A percentile compares a stretch with the other conserved stretches of the same genome.
Conservation (phyloP, 2,797 vertebrate species). For the Holocentrus rufus region DNA sequence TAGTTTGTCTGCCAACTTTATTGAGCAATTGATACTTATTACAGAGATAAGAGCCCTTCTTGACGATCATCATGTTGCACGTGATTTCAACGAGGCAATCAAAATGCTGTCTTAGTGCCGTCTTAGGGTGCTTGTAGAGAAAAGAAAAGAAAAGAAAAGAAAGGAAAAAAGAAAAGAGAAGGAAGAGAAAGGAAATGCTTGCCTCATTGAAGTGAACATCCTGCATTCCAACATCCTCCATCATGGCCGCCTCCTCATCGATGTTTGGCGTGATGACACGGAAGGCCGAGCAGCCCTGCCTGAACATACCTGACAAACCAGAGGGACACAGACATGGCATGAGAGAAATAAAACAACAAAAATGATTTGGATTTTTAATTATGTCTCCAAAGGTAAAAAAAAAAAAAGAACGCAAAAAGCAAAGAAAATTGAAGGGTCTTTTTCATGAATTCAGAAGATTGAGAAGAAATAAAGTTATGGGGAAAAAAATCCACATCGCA, state of each 20-base stretch:
- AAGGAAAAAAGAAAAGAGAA: background rate
- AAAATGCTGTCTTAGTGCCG: too few relatives aligned
- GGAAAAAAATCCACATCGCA: background rate
- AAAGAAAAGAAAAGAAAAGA: background rate
- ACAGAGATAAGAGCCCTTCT: conserved; percentile 57
- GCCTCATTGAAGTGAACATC: conserved; percentile 99
- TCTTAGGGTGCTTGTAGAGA: accelerated
- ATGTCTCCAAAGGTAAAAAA: background rate
- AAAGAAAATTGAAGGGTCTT: background rate
- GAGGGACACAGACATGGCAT: background rate
- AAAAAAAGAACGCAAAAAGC: background rate
- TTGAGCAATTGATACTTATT: conserved; percentile 45
- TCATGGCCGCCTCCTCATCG: conserved; percentile 99
- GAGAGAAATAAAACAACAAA: background rate
- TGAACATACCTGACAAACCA: conserved; percentile 88
- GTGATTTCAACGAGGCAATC: background rate
- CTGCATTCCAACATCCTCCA: conserved; percentile 99
- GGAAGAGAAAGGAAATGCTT: background rate
- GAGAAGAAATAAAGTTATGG: background rate
- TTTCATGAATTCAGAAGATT: too few relatives aligned
- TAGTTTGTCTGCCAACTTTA: conserved; percentile 5
- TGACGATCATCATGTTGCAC: background rate
- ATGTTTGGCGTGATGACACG: conserved; percentile 98
- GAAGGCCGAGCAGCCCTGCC: conserved; percentile 94
- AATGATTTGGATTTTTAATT: background rate